A percentile compares a stretch with the other conserved stretches of the same genome.
phyloP scores from a whole-genome alignment of 2,113 vertebrate species.

The Brienomyrus longianalis region DNA sequence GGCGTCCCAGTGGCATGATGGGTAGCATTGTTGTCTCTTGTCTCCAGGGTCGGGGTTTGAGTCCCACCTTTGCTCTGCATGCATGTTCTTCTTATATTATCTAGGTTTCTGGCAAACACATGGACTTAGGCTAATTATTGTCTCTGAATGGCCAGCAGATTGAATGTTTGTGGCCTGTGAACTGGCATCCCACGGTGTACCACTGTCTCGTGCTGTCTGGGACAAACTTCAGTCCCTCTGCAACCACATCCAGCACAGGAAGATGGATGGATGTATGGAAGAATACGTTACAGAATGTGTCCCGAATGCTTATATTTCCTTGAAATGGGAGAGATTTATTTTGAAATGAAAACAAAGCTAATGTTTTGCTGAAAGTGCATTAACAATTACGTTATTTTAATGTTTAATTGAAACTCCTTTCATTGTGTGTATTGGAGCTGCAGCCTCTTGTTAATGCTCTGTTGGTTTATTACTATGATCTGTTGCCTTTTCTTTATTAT shows the following conservation, averaged over 20 bases:
- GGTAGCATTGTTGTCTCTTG: no score
- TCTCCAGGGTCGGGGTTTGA: not conserved
- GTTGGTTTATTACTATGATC: not conserved
- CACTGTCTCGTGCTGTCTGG: not conserved
- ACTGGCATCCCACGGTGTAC: not conserved
- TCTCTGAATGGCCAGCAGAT: not conserved
- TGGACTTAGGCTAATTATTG: not conserved
- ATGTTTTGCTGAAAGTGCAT: not conserved
- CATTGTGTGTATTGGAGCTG: not conserved
- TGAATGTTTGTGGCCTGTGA: not conserved
- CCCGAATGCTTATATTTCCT: not conserved
- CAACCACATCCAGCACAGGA: not conserved
- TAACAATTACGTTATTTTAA: not conserved
- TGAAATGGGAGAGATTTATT: not conserved
- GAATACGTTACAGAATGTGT: not conserved
- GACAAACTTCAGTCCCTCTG: not conserved
- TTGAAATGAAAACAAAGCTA: not conserved
- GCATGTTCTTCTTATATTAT: not conserved
- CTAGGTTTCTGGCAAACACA: not conserved
- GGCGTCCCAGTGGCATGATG: not conserved
- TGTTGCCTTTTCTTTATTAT: not conserved
- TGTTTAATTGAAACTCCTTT: not conserved
- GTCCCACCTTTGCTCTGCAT: not conserved
- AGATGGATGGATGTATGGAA: not conserved
- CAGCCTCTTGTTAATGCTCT: not conserved